A percentile compares a stretch with the other conserved stretches of the same genome.
These are phyloP conservation scores for Eriocheir sinensis DNA, from an alignment of 1,140 invertebrate genomes.

Conservation along the genomic window DNA sequence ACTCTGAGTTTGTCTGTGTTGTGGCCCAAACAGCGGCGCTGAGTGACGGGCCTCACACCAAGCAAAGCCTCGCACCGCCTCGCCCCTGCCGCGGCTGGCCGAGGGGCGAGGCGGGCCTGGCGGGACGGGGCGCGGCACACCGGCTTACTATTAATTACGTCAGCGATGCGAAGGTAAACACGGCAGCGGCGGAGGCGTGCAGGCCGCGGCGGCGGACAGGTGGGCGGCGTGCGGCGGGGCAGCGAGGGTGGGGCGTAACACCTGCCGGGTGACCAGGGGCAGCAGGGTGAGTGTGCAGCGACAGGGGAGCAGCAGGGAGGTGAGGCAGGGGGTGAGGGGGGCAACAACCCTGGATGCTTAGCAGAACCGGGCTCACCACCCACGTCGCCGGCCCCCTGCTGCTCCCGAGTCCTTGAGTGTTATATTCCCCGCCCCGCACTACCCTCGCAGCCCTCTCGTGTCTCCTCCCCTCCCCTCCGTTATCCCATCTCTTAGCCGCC, in stretches of 20 bases:
- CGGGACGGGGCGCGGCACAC: background rate
- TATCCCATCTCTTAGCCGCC: background rate
- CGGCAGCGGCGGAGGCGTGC: background rate
- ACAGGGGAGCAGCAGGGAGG: background rate
- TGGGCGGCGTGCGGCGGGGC: background rate
- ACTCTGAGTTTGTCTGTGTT: background rate
- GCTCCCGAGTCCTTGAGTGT: no score
- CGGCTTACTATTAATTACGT: background rate
- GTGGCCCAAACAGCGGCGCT: background rate
- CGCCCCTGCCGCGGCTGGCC: background rate
- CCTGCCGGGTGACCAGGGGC: background rate
- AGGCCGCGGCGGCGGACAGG: background rate
- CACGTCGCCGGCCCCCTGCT: no score
- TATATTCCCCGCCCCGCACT: no score
- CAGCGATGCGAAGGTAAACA: background rate
- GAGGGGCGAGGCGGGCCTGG: background rate
- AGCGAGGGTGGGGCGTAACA: background rate
- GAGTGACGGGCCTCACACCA: background rate
- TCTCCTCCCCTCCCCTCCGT: conserved; percentile 8
- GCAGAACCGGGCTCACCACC: no score
- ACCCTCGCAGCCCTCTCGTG: no score
- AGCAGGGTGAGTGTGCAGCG: no score
- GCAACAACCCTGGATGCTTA: no score
- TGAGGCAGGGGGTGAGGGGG: no score
- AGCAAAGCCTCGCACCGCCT: background rate